A percentile compares a stretch with the other conserved stretches of the same genome.
These are phyloP conservation scores for Lithobates pipiens DNA, from an alignment of 2,797 vertebrate species.

Conservation along the genomic window DNA sequence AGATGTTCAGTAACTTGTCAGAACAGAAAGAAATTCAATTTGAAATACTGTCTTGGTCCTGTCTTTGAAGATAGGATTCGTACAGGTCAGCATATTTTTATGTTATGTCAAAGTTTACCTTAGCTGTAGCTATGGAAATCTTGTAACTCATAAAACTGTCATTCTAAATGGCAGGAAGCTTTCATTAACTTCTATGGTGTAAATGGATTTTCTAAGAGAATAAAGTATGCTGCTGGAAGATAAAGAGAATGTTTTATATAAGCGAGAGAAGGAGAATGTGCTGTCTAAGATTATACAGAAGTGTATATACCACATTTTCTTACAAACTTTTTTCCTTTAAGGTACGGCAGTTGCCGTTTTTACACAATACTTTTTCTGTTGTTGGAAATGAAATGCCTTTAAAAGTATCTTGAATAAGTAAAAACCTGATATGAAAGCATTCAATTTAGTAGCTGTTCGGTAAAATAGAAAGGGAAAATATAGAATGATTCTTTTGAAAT, in stretches of 20 bases:
- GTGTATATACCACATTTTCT: constrained; percentile 26
- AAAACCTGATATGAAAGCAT: constrained; percentile 19
- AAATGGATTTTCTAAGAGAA: constrained; percentile 52
- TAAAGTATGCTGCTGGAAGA: constrained; percentile 42
- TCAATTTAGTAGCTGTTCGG: constrained; percentile 8
- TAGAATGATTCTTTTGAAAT: constrained; percentile 1
- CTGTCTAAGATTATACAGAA: constrained; percentile 38
- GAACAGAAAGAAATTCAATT: constrained; percentile 64
- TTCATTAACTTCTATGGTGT: constrained; percentile 43
- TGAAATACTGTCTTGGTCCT: constrained; percentile 64
- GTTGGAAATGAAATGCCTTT: constrained; percentile 29
- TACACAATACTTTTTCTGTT: constrained; percentile 16
- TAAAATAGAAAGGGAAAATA: constrained; percentile 9
- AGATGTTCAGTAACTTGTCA: constrained; percentile 61
- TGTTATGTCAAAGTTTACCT: not conserved
- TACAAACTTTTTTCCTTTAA: constrained; percentile 21
- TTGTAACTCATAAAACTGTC: constrained; percentile 56
- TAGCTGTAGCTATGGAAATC: constrained; percentile 54
- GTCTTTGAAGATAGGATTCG: constrained; percentile 63
- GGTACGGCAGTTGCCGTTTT: constrained; percentile 15
- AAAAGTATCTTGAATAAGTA: constrained; percentile 33
- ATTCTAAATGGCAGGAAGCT: constrained; percentile 47
- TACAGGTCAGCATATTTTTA: constrained; percentile 52
- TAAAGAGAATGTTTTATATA: constrained; percentile 29
- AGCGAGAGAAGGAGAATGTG: constrained; percentile 39